Evolutionary conservation across 2,113 vertebrate genomes (phyloP).

Genomic region (Passer montanus): DNA sequence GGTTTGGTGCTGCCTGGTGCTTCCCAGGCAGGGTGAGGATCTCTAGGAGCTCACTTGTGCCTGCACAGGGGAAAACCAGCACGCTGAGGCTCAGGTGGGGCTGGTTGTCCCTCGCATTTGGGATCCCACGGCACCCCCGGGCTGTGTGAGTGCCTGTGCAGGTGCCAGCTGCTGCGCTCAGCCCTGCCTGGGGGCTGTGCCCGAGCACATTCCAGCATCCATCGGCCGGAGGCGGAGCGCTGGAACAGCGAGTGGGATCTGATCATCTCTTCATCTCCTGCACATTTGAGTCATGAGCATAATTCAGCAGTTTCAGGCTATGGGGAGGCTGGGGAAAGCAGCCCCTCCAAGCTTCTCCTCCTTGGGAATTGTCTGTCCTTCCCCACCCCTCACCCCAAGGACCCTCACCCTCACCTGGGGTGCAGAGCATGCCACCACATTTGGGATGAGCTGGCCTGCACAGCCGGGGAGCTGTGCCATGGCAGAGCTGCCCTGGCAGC

Average conservation of each 20-base stretch:
- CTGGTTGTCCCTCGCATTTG: background rate
- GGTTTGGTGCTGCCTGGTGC: background rate
- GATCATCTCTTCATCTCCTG: background rate
- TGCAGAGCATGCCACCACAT: background rate
- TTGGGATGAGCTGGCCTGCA: background rate
- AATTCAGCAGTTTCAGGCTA: background rate
- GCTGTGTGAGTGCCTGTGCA: background rate
- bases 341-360: background rate
- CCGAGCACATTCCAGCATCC: background rate
- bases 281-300: background rate
- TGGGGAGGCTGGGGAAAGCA: rapidly evolving
- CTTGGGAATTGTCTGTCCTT: background rate
- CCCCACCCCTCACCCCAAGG: background rate
- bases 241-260: background rate
- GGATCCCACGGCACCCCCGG: background rate
- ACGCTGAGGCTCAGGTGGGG: background rate
- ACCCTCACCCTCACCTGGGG: background rate
- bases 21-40: background rate
- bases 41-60: background rate
- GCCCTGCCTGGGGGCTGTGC: background rate
- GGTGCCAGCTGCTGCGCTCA: background rate
- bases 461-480: background rate
- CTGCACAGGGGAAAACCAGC: background rate
- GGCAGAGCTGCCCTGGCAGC: background rate
- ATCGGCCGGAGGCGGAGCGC: background rate